A percentile compares a stretch with the other conserved stretches of the same genome.
These are phyloP conservation scores for Sinocyclocheilus anshuiensis DNA, from an alignment of 2,113 vertebrate genomes.

Conservation along the genomic window DNA sequence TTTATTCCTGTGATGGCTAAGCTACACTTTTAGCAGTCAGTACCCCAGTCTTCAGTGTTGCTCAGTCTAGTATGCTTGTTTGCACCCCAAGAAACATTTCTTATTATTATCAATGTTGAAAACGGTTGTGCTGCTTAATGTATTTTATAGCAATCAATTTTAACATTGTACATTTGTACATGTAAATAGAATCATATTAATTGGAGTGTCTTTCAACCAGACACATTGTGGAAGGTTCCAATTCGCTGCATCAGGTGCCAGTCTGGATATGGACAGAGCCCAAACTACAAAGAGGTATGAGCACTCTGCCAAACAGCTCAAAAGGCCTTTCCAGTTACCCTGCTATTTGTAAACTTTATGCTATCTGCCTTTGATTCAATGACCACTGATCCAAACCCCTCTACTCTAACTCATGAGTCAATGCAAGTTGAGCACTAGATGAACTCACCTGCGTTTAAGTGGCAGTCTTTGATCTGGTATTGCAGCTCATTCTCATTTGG, in stretches of 20 bases:
- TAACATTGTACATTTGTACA: too few species aligned
- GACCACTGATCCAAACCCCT: neutral
- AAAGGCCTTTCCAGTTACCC: neutral
- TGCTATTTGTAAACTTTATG: neutral
- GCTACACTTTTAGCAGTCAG: too few species aligned
- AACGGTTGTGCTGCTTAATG: too few species aligned
- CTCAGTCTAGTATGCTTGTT: too few species aligned
- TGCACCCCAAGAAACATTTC: too few species aligned
- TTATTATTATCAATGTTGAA: too few species aligned
- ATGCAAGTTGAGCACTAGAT: neutral
- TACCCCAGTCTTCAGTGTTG: too few species aligned
- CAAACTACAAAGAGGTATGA: neutral
- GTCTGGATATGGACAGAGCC: neutral
- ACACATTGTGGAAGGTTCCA: neutral
- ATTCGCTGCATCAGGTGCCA: neutral
- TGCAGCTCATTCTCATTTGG: slow-evolving; percentile 98
- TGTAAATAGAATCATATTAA: too few species aligned
- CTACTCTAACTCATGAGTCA: neutral
- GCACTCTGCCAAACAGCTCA: neutral
- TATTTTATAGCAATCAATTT: too few species aligned
- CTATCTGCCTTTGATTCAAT: neutral
- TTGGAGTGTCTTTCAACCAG: neutral
- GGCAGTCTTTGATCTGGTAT: slow-evolving; percentile 99
- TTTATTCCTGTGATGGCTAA: too few species aligned
- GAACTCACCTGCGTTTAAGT: slow-evolving; percentile 90